Evolutionary conservation across 2,888 invertebrate genomes (phyloP).

Genomic region (Stomorhina lunata): DNA sequence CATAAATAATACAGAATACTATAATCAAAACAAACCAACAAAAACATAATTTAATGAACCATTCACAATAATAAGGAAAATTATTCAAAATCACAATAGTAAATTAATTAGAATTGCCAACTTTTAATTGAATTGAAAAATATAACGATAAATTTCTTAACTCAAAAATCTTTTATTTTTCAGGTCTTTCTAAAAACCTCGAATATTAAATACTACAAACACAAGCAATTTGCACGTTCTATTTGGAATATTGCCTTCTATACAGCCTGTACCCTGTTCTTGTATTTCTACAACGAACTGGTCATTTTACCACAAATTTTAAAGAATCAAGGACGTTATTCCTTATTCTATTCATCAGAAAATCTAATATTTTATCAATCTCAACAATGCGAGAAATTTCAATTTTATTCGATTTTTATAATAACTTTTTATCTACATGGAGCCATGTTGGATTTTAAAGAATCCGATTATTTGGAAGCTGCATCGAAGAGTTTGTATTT

Average conservation of each 20-base stretch:
- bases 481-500: conserved; percentile 77
- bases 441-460: conserved; percentile 77
- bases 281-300: conserved; percentile 78
- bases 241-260: conserved; percentile 79
- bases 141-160: not conserved
- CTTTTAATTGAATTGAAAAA: not conserved
- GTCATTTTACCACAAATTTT: conserved; percentile 78
- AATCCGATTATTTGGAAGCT: conserved; percentile 77
- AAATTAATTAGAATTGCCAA: conserved; percentile 6
- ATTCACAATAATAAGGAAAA: too few relatives aligned
- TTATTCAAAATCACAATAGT: too few relatives aligned
- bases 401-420: conserved; percentile 78
- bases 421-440: conserved; percentile 78
- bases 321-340: conserved; percentile 77
- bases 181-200: conserved; percentile 78
- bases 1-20: too few relatives aligned
- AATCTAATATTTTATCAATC: conserved; percentile 79
- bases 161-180: conserved; percentile 42
- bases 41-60: too few relatives aligned
- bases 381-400: conserved; percentile 78
- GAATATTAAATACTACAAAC: conserved; percentile 77
- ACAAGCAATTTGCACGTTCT: conserved; percentile 77
- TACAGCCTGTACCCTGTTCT: conserved; percentile 77
- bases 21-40: too few relatives aligned
- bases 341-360: conserved; percentile 78